Conservation (phyloP, 1,140 invertebrate genomes). For the Halyomorpha halys region DNA sequence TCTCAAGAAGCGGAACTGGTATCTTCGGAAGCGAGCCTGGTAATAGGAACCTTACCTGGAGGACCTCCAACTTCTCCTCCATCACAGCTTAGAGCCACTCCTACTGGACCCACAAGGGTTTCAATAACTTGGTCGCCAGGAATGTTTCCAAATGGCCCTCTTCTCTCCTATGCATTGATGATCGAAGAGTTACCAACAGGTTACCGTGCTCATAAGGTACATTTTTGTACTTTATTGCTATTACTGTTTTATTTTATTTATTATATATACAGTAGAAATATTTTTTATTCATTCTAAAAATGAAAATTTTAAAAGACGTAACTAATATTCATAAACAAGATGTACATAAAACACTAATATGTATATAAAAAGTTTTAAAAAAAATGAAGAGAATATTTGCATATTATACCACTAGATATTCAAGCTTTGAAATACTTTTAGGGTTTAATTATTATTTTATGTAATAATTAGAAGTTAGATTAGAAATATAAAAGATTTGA, state of each 20-base stretch:
- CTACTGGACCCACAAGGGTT: conserved; percentile 70
- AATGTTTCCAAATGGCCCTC: conserved; percentile 71
- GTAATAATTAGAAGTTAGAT: too few species aligned
- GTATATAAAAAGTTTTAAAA: too few species aligned
- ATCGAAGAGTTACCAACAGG: conserved; percentile 47
- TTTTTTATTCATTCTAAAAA: too few species aligned
- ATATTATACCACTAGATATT: too few species aligned
- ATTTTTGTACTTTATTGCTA: background rate
- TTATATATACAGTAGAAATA: too few species aligned
- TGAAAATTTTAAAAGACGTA: too few species aligned
- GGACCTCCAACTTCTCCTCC: conserved; percentile 64
- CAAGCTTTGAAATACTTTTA: too few species aligned
- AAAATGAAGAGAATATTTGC: too few species aligned
- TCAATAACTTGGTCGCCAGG: conserved; percentile 81
- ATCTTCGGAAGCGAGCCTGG: conserved; percentile 65
- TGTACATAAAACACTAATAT: too few species aligned
- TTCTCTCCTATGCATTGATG: conserved; percentile 71
- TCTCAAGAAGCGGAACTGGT: conserved; percentile 55
- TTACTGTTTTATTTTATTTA: background rate
- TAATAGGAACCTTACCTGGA: conserved; percentile 63
- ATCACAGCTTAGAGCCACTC: conserved; percentile 57
- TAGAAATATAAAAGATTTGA: too few species aligned
- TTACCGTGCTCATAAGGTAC: conserved; percentile 53
- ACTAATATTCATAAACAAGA: too few species aligned
- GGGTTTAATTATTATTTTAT: too few species aligned